phyloP scores from a whole-genome alignment of 2,888 invertebrate genomes.

The Trichopria drosophilae region DNA sequence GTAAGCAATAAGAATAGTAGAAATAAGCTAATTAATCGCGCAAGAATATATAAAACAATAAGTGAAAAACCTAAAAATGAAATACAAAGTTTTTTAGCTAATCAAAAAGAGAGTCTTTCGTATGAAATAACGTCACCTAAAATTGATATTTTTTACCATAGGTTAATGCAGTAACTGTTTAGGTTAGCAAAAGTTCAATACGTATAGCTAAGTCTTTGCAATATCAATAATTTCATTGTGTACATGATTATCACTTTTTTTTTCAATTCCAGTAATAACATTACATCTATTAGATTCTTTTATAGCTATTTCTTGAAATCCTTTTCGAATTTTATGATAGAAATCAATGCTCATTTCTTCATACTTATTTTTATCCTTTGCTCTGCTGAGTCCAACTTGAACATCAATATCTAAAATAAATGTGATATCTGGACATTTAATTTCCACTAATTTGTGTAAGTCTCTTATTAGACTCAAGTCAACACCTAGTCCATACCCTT shows the following conservation, averaged over 20 bases:
- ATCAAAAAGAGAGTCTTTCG: conserved; percentile 6
- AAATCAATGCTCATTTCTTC: conserved; percentile 21
- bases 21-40: conserved; percentile 5
- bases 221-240: conserved; percentile 13
- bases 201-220: neutral
- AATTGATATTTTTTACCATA: conserved; percentile 10
- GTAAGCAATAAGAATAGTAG: too few species aligned
- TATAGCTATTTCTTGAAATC: conserved; percentile 21
- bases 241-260: conserved; percentile 21
- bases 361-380: conserved; percentile 20
- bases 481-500: conserved; percentile 21
- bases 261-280: conserved; percentile 21
- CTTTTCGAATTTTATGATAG: conserved; percentile 20
- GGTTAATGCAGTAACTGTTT: neutral
- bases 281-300: conserved; percentile 19
- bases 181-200: too few species aligned
- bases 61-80: conserved; percentile 4
- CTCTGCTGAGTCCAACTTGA: conserved; percentile 20
- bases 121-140: conserved; percentile 9
- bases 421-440: conserved; percentile 23
- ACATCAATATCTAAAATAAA: conserved; percentile 22
- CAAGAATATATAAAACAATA: conserved; percentile 8
- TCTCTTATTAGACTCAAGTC: conserved; percentile 16
- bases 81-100: conserved; percentile 11
- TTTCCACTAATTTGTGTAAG: conserved; percentile 10